A percentile compares a stretch with the other conserved stretches of the same genome.
These are phyloP conservation scores for Hyles lineata DNA, from an alignment of 2,888 invertebrate genomes.

Conservation along the genomic window DNA sequence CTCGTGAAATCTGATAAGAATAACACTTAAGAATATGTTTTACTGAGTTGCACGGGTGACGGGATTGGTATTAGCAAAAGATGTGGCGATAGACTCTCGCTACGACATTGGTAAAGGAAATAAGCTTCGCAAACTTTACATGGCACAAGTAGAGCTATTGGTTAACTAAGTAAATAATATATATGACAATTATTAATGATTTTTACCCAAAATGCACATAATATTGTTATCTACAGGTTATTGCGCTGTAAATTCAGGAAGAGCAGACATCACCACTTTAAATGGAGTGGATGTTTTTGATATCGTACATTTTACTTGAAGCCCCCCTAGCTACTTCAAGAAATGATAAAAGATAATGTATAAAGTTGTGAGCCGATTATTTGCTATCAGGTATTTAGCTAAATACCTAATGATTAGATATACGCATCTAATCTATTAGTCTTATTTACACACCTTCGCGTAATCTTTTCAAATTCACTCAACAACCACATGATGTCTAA, in stretches of 20 bases:
- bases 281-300: not conserved
- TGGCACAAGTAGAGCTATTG: too few relatives aligned
- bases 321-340: constrained; percentile 27
- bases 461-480: constrained; percentile 20
- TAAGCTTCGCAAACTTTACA: too few relatives aligned
- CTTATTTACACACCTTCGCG: constrained; percentile 16
- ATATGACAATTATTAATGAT: not conserved
- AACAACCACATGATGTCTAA: not conserved
- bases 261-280: not conserved
- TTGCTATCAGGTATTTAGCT: constrained; percentile 7
- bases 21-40: too few relatives aligned
- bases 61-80: too few relatives aligned
- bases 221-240: not conserved
- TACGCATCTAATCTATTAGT: constrained; percentile 24
- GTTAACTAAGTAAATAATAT: too few relatives aligned
- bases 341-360: constrained; percentile 23
- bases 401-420: too few relatives aligned
- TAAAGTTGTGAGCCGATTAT: not conserved
- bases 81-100: too few relatives aligned
- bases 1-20: not conserved
- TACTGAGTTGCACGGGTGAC: too few relatives aligned
- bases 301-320: constrained; percentile 2
- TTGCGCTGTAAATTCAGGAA: constrained; percentile 5
- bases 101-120: too few relatives aligned
- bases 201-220: not conserved